Evolutionary conservation across 1,140 invertebrate species (phyloP), one percentile per base, ranked within the genome.

Genomic region (Vollenhovia emeryi): DNA sequence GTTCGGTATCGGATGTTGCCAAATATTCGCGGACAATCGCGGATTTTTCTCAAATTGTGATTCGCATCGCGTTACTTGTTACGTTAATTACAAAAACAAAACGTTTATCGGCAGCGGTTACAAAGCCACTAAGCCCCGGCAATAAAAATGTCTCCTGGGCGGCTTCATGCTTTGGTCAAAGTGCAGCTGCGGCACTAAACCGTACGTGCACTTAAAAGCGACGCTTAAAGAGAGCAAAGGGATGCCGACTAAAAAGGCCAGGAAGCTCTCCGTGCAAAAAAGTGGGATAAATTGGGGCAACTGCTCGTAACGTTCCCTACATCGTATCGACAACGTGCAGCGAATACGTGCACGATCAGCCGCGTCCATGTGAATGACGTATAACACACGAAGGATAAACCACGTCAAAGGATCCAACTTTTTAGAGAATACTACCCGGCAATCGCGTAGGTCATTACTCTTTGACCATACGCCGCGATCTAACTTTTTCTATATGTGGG

Each of bases 161-260:
- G 52, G 40, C 69, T 78, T 79, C 68, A 43, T 62, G 85, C 79
- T 73, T 50, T 71, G 87, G 86, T 88, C 87, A 88, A 85, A 89
- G 87, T 86, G 78, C 78, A 82, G 66, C 78, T 82, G 78, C 64
- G 50, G 83, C 83, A 89, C 87, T 90, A 90, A 90, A 90, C 86
- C 84, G 86, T 90, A 88, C 89, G 89, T 90, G 89, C 89, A 87
- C 89, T 90, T 90, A 90, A 90, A 90, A 88, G 87, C 87, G 36
- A 52, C 62, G 82, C 79, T 82, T 86, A 86, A 90, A 89, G 64
- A 79, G 79, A 76, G 85, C 74, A 79, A 82, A 84, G 73, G 66
- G 85, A 82, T 73, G 69, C 68, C 68, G 84, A 40, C 59, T 66
- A 83, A 62, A 85, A 82, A 86, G 80, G 80, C 79, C 83, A 86